phyloP scores from a whole-genome alignment of 2,797 vertebrate genomes.

The Pangasius mekongensis region DNA sequence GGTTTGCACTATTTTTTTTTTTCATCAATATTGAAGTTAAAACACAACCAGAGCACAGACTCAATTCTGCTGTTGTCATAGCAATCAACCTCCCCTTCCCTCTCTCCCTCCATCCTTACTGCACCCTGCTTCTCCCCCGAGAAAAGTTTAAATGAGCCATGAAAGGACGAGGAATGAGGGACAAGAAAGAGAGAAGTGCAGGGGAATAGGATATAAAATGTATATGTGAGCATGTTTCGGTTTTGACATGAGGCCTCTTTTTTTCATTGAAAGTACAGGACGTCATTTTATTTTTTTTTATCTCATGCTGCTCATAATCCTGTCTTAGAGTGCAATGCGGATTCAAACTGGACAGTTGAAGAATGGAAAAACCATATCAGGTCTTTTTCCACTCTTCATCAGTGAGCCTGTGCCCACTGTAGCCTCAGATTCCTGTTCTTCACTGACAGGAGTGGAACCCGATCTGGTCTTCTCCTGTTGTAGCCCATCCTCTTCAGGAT shows the following conservation, averaged over 20 bases:
- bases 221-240: neutral
- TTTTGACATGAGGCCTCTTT: neutral
- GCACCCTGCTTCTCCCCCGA: conserved; percentile 3
- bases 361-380: neutral
- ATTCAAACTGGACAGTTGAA: neutral
- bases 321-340: neutral
- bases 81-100: neutral
- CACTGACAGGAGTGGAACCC: neutral
- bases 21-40: neutral
- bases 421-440: neutral
- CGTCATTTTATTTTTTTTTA: conserved; percentile 11
- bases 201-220: neutral
- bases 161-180: conserved; percentile 31
- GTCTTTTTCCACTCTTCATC: neutral
- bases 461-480: neutral
- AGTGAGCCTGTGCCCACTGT: neutral
- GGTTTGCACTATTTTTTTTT: too few relatives aligned
- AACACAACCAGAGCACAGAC: neutral
- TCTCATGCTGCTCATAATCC: neutral
- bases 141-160: conserved; percentile 50
- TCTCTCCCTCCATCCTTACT: neutral
- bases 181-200: neutral
- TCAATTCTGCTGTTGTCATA: conserved; percentile 26
- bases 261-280: neutral
- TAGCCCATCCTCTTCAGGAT: neutral